A percentile compares a stretch with the other conserved stretches of the same genome.
These are phyloP conservation scores for Ptycholaimellus sp. DNA, from an alignment of 2,888 invertebrate genomes.

Conservation along the genomic window DNA sequence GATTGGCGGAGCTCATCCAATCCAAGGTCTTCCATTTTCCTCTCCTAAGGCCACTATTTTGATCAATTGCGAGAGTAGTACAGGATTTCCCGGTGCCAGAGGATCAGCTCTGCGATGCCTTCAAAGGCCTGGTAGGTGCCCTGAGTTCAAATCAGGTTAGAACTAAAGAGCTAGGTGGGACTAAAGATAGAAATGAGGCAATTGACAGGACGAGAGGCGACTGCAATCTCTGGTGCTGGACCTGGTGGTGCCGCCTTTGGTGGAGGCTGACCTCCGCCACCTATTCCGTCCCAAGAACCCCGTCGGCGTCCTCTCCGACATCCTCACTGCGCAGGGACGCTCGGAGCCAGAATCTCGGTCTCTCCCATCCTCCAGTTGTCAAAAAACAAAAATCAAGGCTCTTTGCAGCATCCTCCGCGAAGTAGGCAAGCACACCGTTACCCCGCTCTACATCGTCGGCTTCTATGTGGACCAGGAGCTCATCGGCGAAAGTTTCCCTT, in stretches of 20 bases:
- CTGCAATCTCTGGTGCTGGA: slow-evolving; percentile 58
- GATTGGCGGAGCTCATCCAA: slow-evolving; percentile 1
- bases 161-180: slow-evolving; percentile 11
- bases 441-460: slow-evolving; percentile 62
- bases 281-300: slow-evolving; percentile 60
- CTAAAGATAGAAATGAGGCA: slow-evolving; percentile 20
- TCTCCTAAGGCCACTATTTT: background rate
- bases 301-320: slow-evolving; percentile 41
- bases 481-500: slow-evolving; percentile 48
- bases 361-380: too few relatives aligned
- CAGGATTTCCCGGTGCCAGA: slow-evolving; percentile 48
- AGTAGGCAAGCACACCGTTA: slow-evolving; percentile 50
- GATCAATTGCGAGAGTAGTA: slow-evolving; percentile 3
- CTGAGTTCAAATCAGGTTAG: slow-evolving; percentile 35
- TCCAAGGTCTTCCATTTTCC: slow-evolving; percentile 8
- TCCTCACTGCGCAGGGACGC: slow-evolving; percentile 39
- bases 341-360: too few relatives aligned
- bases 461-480: slow-evolving; percentile 56
- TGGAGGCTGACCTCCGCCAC: slow-evolving; percentile 58
- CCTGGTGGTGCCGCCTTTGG: slow-evolving; percentile 51
- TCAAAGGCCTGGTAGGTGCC: slow-evolving; percentile 58
- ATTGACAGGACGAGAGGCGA: slow-evolving; percentile 39
- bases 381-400: slow-evolving; percentile 10
- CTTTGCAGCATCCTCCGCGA: slow-evolving; percentile 45
- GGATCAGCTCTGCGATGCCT: slow-evolving; percentile 43